phyloP scores from a whole-genome alignment of 2,113 vertebrate species.

The Osmerus eperlanus region DNA sequence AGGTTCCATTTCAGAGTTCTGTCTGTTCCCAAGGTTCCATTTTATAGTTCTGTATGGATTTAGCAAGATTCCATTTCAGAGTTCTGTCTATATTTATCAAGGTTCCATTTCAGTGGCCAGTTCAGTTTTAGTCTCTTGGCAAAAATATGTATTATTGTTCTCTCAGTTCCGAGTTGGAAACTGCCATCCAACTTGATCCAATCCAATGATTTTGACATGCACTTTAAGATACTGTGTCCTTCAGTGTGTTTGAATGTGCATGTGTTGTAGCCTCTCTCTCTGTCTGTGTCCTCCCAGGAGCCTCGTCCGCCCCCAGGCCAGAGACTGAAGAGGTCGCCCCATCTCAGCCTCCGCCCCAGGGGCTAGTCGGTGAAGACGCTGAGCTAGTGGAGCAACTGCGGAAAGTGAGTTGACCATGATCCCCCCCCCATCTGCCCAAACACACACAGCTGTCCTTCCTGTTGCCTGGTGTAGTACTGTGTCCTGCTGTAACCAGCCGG shows the following conservation, averaged over 20 bases:
- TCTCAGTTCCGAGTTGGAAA: too few relatives aligned
- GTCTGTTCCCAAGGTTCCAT: background rate
- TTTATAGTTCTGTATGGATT: too few relatives aligned
- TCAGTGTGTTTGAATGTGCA: background rate
- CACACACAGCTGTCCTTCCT: background rate
- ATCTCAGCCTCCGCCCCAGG: conserved; percentile 42
- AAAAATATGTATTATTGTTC: background rate
- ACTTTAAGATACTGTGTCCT: too few relatives aligned
- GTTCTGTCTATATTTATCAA: too few relatives aligned
- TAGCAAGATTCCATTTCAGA: too few relatives aligned
- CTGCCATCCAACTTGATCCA: background rate
- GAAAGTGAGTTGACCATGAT: conserved; percentile 69
- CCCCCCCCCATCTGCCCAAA: background rate
- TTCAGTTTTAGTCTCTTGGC: background rate
- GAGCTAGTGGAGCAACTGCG: conserved; percentile 85
- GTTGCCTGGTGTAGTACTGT: background rate
- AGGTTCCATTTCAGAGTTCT: background rate
- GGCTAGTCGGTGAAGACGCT: conserved; percentile 60
- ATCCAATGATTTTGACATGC: too few relatives aligned
- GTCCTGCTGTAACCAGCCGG: background rate
- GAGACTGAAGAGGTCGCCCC: conserved; percentile 34
- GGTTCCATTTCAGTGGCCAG: background rate
- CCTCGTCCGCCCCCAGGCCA: conserved; percentile 47
- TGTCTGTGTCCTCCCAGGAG: conserved; percentile 33
- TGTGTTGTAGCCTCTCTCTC: background rate